These are phyloP conservation scores for Rhynchonema sp. DNA, from an alignment of 2,888 invertebrate species.

Conservation along the genomic window DNA sequence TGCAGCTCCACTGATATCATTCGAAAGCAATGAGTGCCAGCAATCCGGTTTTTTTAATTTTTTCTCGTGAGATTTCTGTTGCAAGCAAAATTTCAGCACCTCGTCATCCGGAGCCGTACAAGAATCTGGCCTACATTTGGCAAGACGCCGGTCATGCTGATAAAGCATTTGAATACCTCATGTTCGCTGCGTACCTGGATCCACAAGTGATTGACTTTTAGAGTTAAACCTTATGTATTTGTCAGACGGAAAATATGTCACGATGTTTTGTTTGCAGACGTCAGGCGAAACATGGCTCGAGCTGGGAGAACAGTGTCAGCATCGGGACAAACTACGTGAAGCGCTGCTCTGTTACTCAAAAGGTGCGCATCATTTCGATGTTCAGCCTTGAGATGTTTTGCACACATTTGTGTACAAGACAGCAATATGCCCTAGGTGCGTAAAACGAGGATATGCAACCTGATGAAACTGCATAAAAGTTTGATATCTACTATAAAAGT, in stretches of 20 bases:
- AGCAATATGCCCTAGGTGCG: neutral
- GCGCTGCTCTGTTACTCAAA: neutral
- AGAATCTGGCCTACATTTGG: neutral
- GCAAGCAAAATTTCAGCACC: too few species aligned
- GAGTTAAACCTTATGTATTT: too few species aligned
- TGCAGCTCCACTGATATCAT: too few species aligned
- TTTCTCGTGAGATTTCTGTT: too few species aligned
- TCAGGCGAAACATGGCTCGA: neutral
- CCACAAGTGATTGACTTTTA: too few species aligned
- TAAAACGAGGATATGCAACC: too few species aligned
- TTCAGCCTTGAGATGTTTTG: neutral
- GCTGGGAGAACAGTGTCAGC: neutral
- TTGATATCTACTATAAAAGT: too few species aligned
- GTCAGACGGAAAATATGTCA: too few species aligned
- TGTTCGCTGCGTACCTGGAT: neutral
- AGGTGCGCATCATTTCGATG: neutral
- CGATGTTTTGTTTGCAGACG: too few species aligned
- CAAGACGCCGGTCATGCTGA: neutral
- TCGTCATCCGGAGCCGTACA: neutral
- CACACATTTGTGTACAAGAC: neutral
- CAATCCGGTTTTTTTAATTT: too few species aligned
- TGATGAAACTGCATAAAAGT: too few species aligned
- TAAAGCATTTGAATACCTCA: neutral
- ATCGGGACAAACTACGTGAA: neutral
- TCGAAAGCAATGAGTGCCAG: too few species aligned